A percentile compares a stretch with the other conserved stretches of the same genome.
These are phyloP conservation scores for Pseudochirops cupreus DNA, from an alignment of 2,797 vertebrate species.

Conservation along the genomic window DNA sequence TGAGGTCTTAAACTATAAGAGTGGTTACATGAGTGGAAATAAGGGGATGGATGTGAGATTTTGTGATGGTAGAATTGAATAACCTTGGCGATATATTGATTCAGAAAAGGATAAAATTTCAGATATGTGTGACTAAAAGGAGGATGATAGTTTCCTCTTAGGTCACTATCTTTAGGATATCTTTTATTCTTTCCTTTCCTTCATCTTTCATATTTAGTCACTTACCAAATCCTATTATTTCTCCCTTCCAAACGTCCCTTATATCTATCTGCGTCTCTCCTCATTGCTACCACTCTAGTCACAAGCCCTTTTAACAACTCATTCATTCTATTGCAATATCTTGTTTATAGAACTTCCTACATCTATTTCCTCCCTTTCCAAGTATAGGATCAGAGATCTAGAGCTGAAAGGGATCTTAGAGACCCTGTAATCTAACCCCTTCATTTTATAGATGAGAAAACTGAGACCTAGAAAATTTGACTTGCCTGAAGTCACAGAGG, in stretches of 20 bases:
- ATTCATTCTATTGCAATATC: background rate
- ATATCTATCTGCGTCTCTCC: background rate
- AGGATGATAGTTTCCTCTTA: background rate
- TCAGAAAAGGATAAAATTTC: background rate
- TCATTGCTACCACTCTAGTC: background rate
- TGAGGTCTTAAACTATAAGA: background rate
- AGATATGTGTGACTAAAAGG: background rate
- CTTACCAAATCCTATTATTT: background rate
- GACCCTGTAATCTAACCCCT: background rate
- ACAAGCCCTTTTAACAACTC: background rate
- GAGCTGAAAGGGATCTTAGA: background rate
- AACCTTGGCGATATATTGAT: background rate
- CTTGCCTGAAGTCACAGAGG: background rate
- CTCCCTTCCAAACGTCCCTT: background rate
- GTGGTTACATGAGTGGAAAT: background rate
- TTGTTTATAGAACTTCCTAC: background rate
- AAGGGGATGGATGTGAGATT: background rate
- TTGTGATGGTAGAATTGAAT: background rate
- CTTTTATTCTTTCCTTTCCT: background rate
- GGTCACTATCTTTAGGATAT: background rate
- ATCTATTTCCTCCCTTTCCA: background rate
- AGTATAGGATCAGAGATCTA: background rate
- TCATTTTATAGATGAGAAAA: background rate
- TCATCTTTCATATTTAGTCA: background rate
- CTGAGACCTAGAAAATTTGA: background rate